Percentiles rank a stretch among this genome's conserved stretches.
Evolutionary conservation across 2,888 invertebrate species (phyloP).

Genomic region (Rutpela maculata): DNA sequence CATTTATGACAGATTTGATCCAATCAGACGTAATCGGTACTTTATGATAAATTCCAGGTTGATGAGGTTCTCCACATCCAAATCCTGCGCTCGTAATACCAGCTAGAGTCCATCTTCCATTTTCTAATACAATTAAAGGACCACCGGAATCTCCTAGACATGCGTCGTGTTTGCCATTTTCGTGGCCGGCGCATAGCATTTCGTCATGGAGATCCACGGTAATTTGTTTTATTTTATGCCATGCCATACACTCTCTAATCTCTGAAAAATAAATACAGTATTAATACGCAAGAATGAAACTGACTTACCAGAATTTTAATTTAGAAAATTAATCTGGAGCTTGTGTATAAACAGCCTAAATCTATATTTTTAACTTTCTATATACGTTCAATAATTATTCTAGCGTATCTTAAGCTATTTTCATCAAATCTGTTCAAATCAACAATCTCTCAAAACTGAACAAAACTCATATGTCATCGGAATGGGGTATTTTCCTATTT

Average conservation of each 20-base stretch:
- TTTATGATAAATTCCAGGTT: conserved; percentile 91
- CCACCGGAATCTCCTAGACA: conserved; percentile 91
- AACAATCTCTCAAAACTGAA: too few relatives aligned
- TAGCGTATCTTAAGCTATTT: too few relatives aligned
- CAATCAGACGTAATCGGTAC: conserved; percentile 83
- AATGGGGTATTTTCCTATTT: too few relatives aligned
- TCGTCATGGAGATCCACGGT: conserved; percentile 84
- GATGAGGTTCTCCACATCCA: conserved; percentile 89
- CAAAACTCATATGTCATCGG: too few relatives aligned
- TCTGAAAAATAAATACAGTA: conserved; percentile 73
- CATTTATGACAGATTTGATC: conserved; percentile 78
- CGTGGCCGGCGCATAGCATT: conserved; percentile 91
- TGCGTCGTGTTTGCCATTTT: conserved; percentile 88
- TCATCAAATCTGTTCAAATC: too few relatives aligned
- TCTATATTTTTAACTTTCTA: too few relatives aligned
- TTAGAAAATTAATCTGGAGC: too few relatives aligned
- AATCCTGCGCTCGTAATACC: conserved; percentile 92
- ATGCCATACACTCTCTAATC: conserved; percentile 84
- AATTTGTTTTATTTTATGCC: conserved; percentile 89
- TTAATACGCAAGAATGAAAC: conserved; percentile 1
- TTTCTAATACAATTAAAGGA: conserved; percentile 82
- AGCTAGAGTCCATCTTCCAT: conserved; percentile 83
- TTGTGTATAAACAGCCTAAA: too few relatives aligned
- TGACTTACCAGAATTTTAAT: not conserved
- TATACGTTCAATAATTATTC: too few relatives aligned